Evolutionary conservation across 1,140 invertebrate genomes (phyloP).

Genomic region (Ctenoplectra terminalis): DNA sequence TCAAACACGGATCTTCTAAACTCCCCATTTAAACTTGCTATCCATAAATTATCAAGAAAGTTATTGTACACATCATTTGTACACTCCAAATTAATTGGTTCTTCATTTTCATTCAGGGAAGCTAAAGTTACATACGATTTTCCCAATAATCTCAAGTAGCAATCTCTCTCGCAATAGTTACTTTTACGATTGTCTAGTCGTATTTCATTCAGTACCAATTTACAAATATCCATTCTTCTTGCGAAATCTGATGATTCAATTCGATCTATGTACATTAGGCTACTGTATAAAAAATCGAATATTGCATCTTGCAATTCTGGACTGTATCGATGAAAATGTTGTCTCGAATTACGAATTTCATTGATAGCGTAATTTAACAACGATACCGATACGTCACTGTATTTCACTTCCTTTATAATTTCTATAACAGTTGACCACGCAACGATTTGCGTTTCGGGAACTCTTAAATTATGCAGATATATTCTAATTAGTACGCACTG

Average conservation of each 20-base stretch:
- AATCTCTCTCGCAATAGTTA: constrained; percentile 62
- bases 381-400: neutral
- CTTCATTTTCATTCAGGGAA: constrained; percentile 15
- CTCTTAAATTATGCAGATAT: constrained; percentile 43
- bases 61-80: constrained; percentile 62
- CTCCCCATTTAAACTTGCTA: constrained; percentile 60
- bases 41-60: constrained; percentile 70
- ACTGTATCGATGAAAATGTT: constrained; percentile 48
- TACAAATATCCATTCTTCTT: constrained; percentile 41
- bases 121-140: constrained; percentile 62
- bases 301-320: constrained; percentile 71
- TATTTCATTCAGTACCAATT: constrained; percentile 49
- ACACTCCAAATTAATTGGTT: constrained; percentile 24
- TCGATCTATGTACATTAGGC: constrained; percentile 39
- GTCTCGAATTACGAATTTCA: constrained; percentile 29
- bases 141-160: constrained; percentile 72
- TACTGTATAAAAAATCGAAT: constrained; percentile 69
- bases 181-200: constrained; percentile 4
- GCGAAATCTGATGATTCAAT: neutral
- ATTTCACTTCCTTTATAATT: constrained; percentile 44
- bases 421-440: constrained; percentile 67
- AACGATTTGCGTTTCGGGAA: constrained; percentile 59
- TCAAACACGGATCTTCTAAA: constrained; percentile 69
- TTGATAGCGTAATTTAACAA: constrained; percentile 51
- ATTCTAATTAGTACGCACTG: neutral